Evolutionary conservation across 2,888 invertebrate genomes (phyloP).

Genomic region (Marronus borbonicus): DNA sequence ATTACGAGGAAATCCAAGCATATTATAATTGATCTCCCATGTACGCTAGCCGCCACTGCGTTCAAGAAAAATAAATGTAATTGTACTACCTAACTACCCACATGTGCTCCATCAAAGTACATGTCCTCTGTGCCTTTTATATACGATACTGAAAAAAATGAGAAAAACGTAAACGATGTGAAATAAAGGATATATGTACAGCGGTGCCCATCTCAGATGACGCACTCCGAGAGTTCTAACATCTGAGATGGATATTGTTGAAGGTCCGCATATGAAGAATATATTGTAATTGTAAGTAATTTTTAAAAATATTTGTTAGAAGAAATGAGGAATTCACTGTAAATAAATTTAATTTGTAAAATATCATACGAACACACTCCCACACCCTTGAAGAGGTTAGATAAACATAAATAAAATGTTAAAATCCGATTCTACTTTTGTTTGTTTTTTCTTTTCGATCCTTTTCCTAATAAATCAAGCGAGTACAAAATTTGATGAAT

Average conservation of each 20-base stretch:
- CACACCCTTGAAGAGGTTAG: conserved; percentile 19
- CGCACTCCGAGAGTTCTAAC: no score
- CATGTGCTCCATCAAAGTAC: conserved; percentile 42
- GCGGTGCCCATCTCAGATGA: no score
- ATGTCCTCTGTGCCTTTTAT: conserved; percentile 44
- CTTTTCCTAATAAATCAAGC: no score
- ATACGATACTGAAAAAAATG: background rate
- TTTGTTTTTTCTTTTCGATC: background rate
- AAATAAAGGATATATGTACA: conserved; percentile 29
- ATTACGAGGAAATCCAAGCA: no score
- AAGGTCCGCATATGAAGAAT: conserved; percentile 15
- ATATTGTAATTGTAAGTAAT: conserved; percentile 33
- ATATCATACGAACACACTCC: conserved; percentile 12
- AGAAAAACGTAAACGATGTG: background rate
- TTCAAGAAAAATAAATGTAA: background rate
- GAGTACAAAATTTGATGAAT: no score
- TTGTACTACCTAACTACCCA: conserved; percentile 15
- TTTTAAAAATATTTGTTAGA: conserved; percentile 44
- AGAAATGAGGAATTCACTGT: conserved; percentile 31
- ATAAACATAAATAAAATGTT: conserved; percentile 10
- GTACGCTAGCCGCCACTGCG: no score
- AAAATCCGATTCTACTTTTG: background rate
- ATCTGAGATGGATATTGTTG: no score
- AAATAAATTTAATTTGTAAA: conserved; percentile 46
- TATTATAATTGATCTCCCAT: no score